phyloP scores from a whole-genome alignment of 64 coral and sea anemone species.

The Anthopleura sola region DNA sequence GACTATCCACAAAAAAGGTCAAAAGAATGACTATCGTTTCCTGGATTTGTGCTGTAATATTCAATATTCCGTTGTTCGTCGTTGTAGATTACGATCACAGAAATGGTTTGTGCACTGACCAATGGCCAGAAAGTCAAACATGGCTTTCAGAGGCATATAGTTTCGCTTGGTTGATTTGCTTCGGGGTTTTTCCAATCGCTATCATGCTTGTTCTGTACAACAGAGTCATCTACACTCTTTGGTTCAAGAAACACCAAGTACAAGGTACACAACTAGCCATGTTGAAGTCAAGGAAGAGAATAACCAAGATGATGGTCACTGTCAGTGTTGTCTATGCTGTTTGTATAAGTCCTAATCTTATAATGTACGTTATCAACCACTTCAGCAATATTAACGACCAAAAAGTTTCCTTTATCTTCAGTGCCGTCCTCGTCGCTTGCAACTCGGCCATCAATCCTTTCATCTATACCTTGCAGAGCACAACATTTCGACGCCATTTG shows the following conservation, averaged over 20 bases:
- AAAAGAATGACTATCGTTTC: no score
- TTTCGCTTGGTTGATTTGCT: not conserved
- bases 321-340: slow-evolving; percentile 21
- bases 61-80: no score
- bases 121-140: not conserved
- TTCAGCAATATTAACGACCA: no score
- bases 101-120: not conserved
- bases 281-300: slow-evolving; percentile 24
- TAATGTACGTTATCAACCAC: no score
- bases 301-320: not conserved
- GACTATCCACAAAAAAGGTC: no score
- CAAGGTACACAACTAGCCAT: not conserved
- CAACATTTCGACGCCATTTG: not conserved
- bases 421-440: not conserved
- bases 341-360: no score
- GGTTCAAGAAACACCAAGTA: slow-evolving; percentile 5
- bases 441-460: slow-evolving; percentile 50
- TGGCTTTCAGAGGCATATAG: not conserved
- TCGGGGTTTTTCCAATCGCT: not conserved
- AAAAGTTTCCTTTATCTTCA: no score
- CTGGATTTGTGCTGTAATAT: no score
- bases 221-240: slow-evolving; percentile 10
- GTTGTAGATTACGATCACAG: no score
- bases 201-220: slow-evolving; percentile 11
- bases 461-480: slow-evolving; percentile 46